Evolutionary conservation across 2,888 invertebrate genomes (phyloP), one percentile per base, ranked within the genome.

Genomic region (Oscheius sp.): DNA sequence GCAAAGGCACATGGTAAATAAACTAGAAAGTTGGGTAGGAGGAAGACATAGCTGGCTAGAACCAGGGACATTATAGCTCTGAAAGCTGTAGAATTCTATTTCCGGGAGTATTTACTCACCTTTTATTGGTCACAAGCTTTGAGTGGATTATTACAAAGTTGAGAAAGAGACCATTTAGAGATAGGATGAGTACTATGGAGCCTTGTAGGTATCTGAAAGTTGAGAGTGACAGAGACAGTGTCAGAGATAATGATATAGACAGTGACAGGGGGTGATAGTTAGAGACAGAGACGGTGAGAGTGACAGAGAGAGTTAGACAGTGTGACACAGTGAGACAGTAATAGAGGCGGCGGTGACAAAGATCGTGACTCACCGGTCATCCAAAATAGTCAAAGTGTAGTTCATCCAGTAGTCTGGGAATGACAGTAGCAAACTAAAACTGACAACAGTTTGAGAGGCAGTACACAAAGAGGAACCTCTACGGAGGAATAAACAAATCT

Each of bases 1-100:
- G 68, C 33, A 37, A 68, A 35, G 1, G 68, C 68, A 42, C 68
- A 68, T 3, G 68, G 55, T n/a, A 68, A 9, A 37, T 66, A 66
- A 33, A 66, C 51, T 2, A 66, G 5, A 11, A 66, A 51, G 51
- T 68, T 55, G 9, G 68, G 68, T 9, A 68, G 35, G 13, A 68
- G n/a, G 10, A 68, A 68, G n/a, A 55, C 55, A 4, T 13, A 37
- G n/a, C 33, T 53, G 35, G 68, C 33, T 5, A 68, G 10, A 1
- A 68, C 55, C 4, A 68, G 42, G 9, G 53, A 51, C 5, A 53
- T 9, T 37, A 68, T 29, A 11, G 55, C 32, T 37, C 68, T 68
- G n/a, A 55, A 33, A 68, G 29, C 21, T 13, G 51, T 50, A 32
- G 48, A 21, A 4, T 11, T 32, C 2, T 33, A 63, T 13, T 21